phyloP scores from a whole-genome alignment of 2,888 invertebrate genomes.

The Trachelus stipa region DNA sequence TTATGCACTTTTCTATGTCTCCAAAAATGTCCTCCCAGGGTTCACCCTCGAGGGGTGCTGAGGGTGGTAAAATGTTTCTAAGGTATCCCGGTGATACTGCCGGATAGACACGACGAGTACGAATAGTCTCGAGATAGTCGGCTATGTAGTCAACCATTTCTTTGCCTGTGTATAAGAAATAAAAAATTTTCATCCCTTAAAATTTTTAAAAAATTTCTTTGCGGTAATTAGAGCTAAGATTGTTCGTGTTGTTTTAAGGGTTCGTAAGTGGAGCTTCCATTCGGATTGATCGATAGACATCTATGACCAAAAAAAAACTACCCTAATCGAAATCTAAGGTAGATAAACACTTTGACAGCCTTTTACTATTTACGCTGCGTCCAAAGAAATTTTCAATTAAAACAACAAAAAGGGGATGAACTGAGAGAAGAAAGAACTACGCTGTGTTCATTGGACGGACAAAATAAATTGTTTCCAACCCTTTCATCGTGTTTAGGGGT shows the following conservation, averaged over 20 bases:
- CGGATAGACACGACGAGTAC: slow-evolving; percentile 91
- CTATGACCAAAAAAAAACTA: not conserved
- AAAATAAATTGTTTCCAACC: not conserved
- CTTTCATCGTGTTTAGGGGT: not conserved
- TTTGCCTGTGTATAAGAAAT: slow-evolving; percentile 76
- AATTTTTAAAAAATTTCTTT: not conserved
- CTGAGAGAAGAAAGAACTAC: not conserved
- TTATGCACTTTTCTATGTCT: slow-evolving; percentile 93
- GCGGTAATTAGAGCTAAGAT: not conserved
- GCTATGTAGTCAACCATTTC: slow-evolving; percentile 99
- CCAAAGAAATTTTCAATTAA: slow-evolving; percentile 2
- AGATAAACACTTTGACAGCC: slow-evolving; percentile 1
- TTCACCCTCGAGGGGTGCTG: slow-evolving; percentile 90
- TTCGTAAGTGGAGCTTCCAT: not conserved
- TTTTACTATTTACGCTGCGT: not conserved
- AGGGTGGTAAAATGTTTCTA: slow-evolving; percentile 83
- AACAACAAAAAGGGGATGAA: not conserved
- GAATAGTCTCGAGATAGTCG: slow-evolving; percentile 92
- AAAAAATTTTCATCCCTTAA: not conserved
- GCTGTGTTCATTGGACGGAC: not conserved
- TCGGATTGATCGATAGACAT: not conserved
- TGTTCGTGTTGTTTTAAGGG: not conserved
- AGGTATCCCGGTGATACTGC: slow-evolving; percentile 96
- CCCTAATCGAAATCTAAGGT: not conserved
- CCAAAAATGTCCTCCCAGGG: slow-evolving; percentile 91